Evolutionary conservation across 37 sponge, comb jelly and placozoan species (phyloP), one percentile per base, ranked within the genome.

Genomic region (Mnemiopsis leidyi): DNA sequence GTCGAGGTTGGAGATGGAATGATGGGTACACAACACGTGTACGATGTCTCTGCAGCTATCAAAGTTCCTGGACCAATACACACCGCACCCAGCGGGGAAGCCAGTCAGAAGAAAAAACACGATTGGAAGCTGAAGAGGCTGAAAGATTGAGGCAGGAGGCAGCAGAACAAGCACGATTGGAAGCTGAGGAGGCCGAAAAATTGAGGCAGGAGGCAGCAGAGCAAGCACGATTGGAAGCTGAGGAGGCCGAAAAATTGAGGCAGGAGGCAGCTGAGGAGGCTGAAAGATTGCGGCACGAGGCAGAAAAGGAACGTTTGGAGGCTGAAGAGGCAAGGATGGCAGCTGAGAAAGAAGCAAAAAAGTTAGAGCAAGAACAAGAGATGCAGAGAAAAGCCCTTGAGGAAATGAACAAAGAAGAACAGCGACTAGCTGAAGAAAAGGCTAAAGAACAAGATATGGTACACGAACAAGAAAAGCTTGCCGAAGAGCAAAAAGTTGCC

Each of bases 11-110:
- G 95, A 20, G 95, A 95, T 18, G 95, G 95, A 38, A 94, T 96
- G 93, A 97, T 95, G 96, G 96, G 96, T 26, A 95, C 96, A 0
- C 92, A 96, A 23, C 96, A 98, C 40, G 95, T 96, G 67, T 96
- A 96, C 36, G 98, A 98, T 69, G 29, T 97, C 3, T 35, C 82
- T 5, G 82, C 82, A 30, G 82, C 82, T 30, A 82, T 82, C 23
- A 82, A 82, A 82, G 73, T 71, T 7, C 73, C 73, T 71, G 73
- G 73, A 29, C 73, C 73, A 71, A 28, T 71, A 5, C 2, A 28
- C 30, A 39, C 90, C n/a, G 90, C 90, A 2, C 90, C 90, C 39
- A 85, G 90, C 23, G 90, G 90, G 29, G 90, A 85, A 23, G 90
- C 90, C 30, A n/a, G 30, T 13, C 75, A 5, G 75, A 13, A 29